These are phyloP conservation scores for Mastomys natalensis DNA, from an alignment of 2,113 vertebrate genomes.

Conservation along the genomic window DNA sequence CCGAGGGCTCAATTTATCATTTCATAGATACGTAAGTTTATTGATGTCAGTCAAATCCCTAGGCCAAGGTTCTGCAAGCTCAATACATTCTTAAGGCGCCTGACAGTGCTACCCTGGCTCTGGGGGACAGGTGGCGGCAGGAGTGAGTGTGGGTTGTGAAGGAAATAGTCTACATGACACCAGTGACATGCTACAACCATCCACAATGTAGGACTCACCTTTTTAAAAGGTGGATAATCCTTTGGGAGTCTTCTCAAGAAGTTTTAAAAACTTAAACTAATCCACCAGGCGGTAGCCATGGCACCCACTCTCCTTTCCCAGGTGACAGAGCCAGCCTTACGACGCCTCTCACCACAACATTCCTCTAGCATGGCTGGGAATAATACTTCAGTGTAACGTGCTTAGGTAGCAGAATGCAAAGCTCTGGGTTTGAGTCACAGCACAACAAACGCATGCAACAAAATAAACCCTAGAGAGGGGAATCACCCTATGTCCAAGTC, in stretches of 20 bases:
- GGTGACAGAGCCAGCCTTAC: constrained; percentile 9
- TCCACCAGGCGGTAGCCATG: not conserved
- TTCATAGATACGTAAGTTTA: not conserved
- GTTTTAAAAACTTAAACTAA: constrained; percentile 43
- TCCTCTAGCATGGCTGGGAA: not conserved
- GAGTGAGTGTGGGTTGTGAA: not conserved
- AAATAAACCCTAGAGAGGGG: not conserved
- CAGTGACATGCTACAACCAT: not conserved
- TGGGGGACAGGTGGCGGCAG: not conserved
- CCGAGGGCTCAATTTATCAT: constrained; percentile 20
- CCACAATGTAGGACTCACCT: constrained; percentile 1
- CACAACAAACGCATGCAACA: not conserved
- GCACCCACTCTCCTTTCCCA: not conserved
- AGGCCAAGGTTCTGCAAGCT: constrained; percentile 11
- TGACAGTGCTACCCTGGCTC: not conserved
- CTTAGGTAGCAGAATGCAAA: not conserved
- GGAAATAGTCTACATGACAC: not conserved
- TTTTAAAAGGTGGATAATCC: constrained; percentile 40
- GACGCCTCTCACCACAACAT: not conserved
- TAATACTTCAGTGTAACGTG: not conserved
- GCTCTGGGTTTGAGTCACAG: not conserved
- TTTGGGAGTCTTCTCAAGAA: constrained; percentile 9
- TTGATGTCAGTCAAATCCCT: constrained; percentile 30
- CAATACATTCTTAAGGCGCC: not conserved
- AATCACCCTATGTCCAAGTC: not conserved